Evolutionary conservation across 2,113 vertebrate species (phyloP).

Genomic region (Cavia porcellus): DNA sequence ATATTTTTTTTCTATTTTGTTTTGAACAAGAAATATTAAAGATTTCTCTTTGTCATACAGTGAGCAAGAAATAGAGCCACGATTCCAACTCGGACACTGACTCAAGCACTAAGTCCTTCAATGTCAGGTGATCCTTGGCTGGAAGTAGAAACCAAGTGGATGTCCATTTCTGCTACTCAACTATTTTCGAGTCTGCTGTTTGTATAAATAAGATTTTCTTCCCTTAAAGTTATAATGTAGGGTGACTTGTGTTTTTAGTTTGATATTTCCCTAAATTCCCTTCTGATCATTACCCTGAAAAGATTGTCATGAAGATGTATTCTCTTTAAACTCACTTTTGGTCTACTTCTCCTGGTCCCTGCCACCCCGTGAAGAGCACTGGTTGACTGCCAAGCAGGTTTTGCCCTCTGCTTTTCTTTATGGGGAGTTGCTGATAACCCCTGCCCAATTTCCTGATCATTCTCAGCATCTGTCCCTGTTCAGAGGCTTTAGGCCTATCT

Average conservation of each 20-base stretch:
- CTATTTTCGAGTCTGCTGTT: not conserved
- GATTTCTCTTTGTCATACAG: not conserved
- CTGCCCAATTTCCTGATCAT: not conserved
- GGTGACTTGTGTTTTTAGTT: not conserved
- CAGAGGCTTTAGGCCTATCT: not conserved
- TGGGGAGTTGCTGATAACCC: not conserved
- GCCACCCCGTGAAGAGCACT: not conserved
- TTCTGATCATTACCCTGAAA: not conserved
- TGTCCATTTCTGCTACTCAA: not conserved
- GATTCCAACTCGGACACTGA: not conserved
- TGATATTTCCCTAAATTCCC: not conserved
- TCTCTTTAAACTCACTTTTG: not conserved
- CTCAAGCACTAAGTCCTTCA: not conserved
- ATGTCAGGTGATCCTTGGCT: not conserved
- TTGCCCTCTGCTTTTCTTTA: not conserved
- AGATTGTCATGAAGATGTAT: not conserved
- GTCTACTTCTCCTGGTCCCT: not conserved
- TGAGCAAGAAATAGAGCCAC: not conserved
- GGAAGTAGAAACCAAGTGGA: too few relatives aligned
- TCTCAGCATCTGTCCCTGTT: not conserved
- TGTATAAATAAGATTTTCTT: not conserved
- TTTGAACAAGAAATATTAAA: not conserved
- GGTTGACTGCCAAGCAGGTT: not conserved
- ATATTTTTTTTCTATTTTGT: not conserved
- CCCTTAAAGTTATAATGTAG: not conserved